These are phyloP conservation scores for Amblyraja radiata DNA, from an alignment of 2,797 vertebrate species.

Conservation along the genomic window DNA sequence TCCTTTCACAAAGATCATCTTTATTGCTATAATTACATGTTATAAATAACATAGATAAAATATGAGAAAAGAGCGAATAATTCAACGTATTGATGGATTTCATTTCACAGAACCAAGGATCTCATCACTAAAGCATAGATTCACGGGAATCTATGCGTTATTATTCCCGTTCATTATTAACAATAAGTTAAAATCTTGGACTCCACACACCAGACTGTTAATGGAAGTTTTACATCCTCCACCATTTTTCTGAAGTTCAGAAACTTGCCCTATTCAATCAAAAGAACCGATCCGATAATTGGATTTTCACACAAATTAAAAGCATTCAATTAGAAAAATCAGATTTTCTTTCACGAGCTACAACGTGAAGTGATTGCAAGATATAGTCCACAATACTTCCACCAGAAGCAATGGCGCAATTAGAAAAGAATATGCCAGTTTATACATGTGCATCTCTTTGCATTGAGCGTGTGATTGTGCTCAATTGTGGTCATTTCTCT, in stretches of 20 bases:
- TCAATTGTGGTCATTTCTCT: neutral
- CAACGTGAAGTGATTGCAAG: neutral
- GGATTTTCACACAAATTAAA: neutral
- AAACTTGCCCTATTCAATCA: neutral
- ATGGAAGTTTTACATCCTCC: neutral
- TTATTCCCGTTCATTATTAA: neutral
- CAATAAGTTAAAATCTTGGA: neutral
- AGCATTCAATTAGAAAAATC: conserved; percentile 2
- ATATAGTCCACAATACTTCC: neutral
- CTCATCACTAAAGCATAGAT: neutral
- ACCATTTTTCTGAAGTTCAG: neutral
- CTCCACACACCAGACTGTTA: neutral
- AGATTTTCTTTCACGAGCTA: conserved; percentile 1
- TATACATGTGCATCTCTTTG: neutral
- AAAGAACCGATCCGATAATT: neutral
- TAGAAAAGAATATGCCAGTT: neutral
- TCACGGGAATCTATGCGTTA: neutral
- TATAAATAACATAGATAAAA: neutral
- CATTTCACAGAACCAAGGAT: neutral
- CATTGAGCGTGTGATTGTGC: neutral
- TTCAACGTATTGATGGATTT: neutral
- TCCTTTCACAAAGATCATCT: neutral
- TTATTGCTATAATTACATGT: neutral
- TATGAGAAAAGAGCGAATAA: too few relatives aligned
- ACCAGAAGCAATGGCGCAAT: neutral